Percentiles rank a stretch among this genome's conserved stretches.
These are phyloP conservation scores for Sebastes iracundus DNA, from an alignment of 2,797 vertebrate genomes.

Conservation along the genomic window DNA sequence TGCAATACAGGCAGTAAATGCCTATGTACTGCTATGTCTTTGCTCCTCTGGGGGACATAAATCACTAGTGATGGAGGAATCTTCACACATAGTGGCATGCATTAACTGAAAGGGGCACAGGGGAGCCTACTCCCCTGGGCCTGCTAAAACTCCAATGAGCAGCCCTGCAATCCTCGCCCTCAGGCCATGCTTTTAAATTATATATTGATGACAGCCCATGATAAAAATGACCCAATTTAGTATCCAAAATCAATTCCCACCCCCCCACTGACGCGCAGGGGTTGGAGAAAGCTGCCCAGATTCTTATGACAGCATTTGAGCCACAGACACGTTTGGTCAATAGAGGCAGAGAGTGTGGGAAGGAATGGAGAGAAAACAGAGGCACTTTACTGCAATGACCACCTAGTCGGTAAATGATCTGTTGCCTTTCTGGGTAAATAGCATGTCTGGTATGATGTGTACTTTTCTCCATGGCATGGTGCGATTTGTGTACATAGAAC, in stretches of 20 bases:
- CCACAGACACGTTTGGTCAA: conserved; percentile 69
- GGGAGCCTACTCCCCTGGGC: conserved; percentile 49
- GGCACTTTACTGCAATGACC: conserved; percentile 53
- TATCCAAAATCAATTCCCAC: conserved; percentile 76
- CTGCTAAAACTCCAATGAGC: conserved; percentile 59
- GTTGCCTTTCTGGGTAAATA: conserved; percentile 58
- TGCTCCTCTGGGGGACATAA: conserved; percentile 57
- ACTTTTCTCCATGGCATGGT: conserved; percentile 29
- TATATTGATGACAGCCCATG: conserved; percentile 73
- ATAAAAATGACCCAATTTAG: conserved; percentile 78
- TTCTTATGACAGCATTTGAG: conserved; percentile 73
- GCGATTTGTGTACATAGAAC: conserved; percentile 44
- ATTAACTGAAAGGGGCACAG: conserved; percentile 61
- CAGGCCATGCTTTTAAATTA: conserved; percentile 71
- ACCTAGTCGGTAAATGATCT: conserved; percentile 62
- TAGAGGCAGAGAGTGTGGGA: conserved; percentile 48
- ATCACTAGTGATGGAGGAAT: conserved; percentile 62
- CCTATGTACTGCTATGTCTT: conserved; percentile 32
- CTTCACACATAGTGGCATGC: conserved; percentile 55
- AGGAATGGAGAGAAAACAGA: conserved; percentile 53
- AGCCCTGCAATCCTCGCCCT: conserved; percentile 41
- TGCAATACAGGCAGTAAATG: conserved; percentile 35
- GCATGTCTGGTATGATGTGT: conserved; percentile 43
- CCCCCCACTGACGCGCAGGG: conserved; percentile 39
- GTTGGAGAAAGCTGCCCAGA: conserved; percentile 44